Evolutionary conservation across 2,888 invertebrate species (phyloP), one percentile per base, ranked within the genome.

Genomic region (Pegoplata infirma): DNA sequence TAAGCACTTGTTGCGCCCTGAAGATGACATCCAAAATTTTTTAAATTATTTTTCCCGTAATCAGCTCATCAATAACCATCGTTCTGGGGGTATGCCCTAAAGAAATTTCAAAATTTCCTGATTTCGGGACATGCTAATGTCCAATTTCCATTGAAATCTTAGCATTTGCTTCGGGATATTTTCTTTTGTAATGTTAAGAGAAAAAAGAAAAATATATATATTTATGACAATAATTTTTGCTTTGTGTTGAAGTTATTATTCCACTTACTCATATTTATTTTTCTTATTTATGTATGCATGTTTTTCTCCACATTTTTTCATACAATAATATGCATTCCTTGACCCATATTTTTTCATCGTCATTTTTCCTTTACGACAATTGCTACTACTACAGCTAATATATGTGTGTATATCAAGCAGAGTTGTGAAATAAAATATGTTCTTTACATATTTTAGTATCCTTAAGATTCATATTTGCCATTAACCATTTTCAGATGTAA

Each of bases 391-490:
- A 12, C 19, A 16, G 12, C 10, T 25, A 59, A 19, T 19, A 47
- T n/a, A 14, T 17, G n/a, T 19, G 12, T 40, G 8, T 44, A 40
- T 32, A 28, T 32, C 2, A 14, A n/a, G n/a, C 36, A 40, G 36
- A 12, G 10, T 28, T 47, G 5, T n/a, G n/a, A 49, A 36, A 58
- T 58, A 58, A 58, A 68, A 36, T 58, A 19, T 8, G n/a, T 32
- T 32, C 32, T 32, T 10, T 10, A 32, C 14, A 23, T 49, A 58
- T 58, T 51, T 69, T 21, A 59, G 58, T 51, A 51, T 51, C 49
- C 51, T 51, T 25, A 59, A 44, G 69, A 28, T 28, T 59, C 25
- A 28, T 51, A 28, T 59, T 61, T 25, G 25, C 40, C 51, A 69
- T 59, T 69, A 69, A 69, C 49, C 59, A 10, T n/a, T n/a, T n/a